Base-by-base conservation (phyloP, 2,797 vertebrate species). In the Rhinatrema bivittatum region DNA sequence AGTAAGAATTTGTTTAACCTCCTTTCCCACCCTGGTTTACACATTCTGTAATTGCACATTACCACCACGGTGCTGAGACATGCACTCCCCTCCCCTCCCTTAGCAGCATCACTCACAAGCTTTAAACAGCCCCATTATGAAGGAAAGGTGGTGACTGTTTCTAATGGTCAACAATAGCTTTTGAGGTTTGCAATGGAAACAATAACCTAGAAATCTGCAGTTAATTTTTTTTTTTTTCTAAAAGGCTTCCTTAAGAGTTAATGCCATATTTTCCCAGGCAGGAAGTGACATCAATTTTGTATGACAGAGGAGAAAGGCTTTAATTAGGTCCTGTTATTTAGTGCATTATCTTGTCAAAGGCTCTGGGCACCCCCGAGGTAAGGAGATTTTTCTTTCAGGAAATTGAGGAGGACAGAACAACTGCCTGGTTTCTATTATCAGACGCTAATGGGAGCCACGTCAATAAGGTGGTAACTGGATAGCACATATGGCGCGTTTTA, bases 391-490 rank as follows among this genome's bases (percentile, higher is more conserved):
- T 71, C 68, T 55, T 62, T 56, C 59, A 81, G 65, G 67, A 78
- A 80, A 82, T 77, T 46, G 63, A 65, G 73, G 52, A 49, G 63
- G 80, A 74, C 72, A 58, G 62, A 70, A 56, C 65, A 68, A 73
- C 63, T 70, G 73, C 82, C 77, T 73, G 74, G 72, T 75, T 84
- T 65, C 74, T 79, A 75, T 79, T 70, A 75, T 79, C 64, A 68
- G 81, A 50, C 62, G 43, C 73, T 86, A 88, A 84, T 86, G 82
- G 84, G 79, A 72, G 72, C 75, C 48, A 39, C 56, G 72, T 78
- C 81, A 83, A 86, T 86, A 78, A 80, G 77, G 64, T 61, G 53
- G 79, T 85, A 87, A 89, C 80, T 65, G 68, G 82, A 88, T 83
- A 81, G 66, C 66, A 42, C 50, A 37, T 44, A 31, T 35, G 55